These are phyloP conservation scores for Proctacanthus coquilletti DNA, from an alignment of 1,140 invertebrate genomes.

Conservation along the genomic window DNA sequence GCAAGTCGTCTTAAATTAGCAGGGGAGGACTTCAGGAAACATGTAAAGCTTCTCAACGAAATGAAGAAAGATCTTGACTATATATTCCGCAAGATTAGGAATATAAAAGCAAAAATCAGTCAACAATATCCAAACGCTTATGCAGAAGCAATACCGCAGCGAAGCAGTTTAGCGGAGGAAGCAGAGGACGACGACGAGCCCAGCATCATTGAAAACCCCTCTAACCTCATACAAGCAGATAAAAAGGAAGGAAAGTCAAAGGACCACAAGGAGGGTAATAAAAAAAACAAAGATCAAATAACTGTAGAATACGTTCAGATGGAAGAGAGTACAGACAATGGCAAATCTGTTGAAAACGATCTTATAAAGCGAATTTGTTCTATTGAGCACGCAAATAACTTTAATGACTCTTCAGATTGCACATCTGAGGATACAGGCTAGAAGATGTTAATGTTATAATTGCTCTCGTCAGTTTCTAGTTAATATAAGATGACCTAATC, in stretches of 20 bases:
- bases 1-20: slow-evolving; percentile 64
- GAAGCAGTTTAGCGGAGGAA: slow-evolving; percentile 42
- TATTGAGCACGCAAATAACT: slow-evolving; percentile 23
- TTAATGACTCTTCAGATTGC: slow-evolving; percentile 27
- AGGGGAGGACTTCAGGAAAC: slow-evolving; percentile 73
- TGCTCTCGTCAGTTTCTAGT: too few species aligned
- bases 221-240: background rate
- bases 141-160: slow-evolving; percentile 37
- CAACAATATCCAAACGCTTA: slow-evolving; percentile 78
- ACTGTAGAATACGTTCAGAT: slow-evolving; percentile 29
- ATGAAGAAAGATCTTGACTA: slow-evolving; percentile 54
- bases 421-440: slow-evolving; percentile 27
- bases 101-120: slow-evolving; percentile 66
- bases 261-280: background rate
- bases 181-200: slow-evolving; percentile 37
- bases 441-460: too few species aligned
- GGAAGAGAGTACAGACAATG: slow-evolving; percentile 27
- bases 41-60: slow-evolving; percentile 60
- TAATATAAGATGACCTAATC: too few species aligned
- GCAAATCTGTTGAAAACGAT: slow-evolving; percentile 25
- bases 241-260: background rate
- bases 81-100: slow-evolving; percentile 53
- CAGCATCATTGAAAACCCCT: slow-evolving; percentile 7
- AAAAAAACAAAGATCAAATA: slow-evolving; percentile 13
- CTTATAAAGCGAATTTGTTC: slow-evolving; percentile 25